These are phyloP conservation scores for Luperina nickerlii DNA, from an alignment of 2,888 invertebrate genomes.

Conservation along the genomic window DNA sequence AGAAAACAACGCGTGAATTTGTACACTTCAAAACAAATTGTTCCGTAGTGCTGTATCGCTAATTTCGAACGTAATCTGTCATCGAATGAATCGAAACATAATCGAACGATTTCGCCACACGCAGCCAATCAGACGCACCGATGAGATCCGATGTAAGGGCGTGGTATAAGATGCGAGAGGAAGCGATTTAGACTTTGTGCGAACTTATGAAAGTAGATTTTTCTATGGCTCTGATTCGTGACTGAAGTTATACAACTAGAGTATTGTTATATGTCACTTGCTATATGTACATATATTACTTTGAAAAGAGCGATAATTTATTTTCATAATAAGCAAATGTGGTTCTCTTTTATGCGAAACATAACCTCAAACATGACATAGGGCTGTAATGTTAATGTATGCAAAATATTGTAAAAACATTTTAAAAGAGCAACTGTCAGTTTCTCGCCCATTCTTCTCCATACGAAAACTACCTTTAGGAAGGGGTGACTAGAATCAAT, in stretches of 20 bases:
- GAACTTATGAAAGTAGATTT: neutral
- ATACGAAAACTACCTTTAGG: too few species aligned
- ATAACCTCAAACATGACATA: too few species aligned
- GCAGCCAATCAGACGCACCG: constrained; percentile 88
- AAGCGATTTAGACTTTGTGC: constrained; percentile 38
- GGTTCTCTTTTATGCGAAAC: neutral
- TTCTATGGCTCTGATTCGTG: neutral
- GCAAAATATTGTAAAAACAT: too few species aligned
- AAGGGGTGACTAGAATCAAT: too few species aligned
- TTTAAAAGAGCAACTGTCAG: too few species aligned
- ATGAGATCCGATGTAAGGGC: constrained; percentile 82
- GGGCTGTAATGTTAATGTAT: too few species aligned
- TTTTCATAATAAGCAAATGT: too few species aligned
- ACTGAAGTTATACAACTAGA: neutral
- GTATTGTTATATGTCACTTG: neutral
- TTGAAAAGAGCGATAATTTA: too few species aligned
- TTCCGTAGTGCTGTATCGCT: constrained; percentile 68
- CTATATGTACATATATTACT: neutral
- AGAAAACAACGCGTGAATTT: constrained; percentile 29
- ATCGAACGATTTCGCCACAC: constrained; percentile 88
- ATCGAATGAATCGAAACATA: constrained; percentile 88
- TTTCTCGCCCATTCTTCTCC: too few species aligned
- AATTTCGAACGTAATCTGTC: constrained; percentile 85
- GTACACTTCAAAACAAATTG: constrained; percentile 59
- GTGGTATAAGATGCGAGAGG: constrained; percentile 65